Evolutionary conservation across 1,140 invertebrate species (phyloP).

Genomic region (Scylla paramamosain): DNA sequence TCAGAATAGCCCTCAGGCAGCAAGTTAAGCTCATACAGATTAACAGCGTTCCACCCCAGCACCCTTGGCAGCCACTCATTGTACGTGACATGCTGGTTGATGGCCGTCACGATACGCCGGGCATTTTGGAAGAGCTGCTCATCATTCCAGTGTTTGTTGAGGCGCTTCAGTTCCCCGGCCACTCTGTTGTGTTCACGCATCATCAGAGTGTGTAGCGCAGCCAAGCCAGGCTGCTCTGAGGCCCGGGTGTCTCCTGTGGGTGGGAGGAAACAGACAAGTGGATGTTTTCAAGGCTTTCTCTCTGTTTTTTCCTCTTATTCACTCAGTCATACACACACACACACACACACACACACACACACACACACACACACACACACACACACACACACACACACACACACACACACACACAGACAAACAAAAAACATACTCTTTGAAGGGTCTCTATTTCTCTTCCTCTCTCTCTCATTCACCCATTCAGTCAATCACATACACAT

Average conservation of each 20-base stretch:
- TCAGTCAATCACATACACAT: too few relatives aligned
- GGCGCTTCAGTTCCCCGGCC: constrained; percentile 80
- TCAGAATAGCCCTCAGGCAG: constrained; percentile 83
- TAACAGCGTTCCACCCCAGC: constrained; percentile 82
- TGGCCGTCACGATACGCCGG: constrained; percentile 83
- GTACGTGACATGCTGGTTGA: constrained; percentile 85
- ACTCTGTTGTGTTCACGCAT: constrained; percentile 84
- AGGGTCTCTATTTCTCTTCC: too few relatives aligned
- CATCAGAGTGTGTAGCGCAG: constrained; percentile 84
- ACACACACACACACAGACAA: too few relatives aligned
- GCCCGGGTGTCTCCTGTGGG: constrained; percentile 84
- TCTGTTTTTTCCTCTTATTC: too few relatives aligned
- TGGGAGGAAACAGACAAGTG: not conserved
- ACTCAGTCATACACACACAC: not conserved
- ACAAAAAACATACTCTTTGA: too few relatives aligned
- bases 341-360: not conserved
- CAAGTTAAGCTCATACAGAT: constrained; percentile 80
- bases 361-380: too few relatives aligned
- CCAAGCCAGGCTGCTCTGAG: constrained; percentile 85
- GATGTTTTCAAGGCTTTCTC: too few relatives aligned
- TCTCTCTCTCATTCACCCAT: too few relatives aligned
- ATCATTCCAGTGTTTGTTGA: constrained; percentile 84
- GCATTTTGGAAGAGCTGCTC: constrained; percentile 82
- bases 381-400: too few relatives aligned
- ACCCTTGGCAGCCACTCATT: constrained; percentile 84